Evolutionary conservation across 2,113 vertebrate species (phyloP).

Genomic region (Anolis sagrei): DNA sequence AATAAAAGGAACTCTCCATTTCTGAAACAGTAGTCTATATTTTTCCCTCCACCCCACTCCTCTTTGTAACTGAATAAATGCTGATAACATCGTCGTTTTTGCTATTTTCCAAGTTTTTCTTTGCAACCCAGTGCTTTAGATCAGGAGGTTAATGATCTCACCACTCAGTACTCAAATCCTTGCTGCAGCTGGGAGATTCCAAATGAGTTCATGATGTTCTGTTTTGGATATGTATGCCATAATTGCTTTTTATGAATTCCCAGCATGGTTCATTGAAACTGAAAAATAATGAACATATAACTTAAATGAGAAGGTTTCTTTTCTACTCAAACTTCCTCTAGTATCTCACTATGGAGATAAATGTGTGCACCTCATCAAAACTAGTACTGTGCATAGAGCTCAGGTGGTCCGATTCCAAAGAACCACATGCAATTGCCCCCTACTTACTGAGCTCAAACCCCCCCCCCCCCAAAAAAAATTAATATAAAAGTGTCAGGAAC

Average conservation of each 20-base stretch:
- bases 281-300: neutral
- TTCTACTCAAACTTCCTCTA: neutral
- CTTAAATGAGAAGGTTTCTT: neutral
- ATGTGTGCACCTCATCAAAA: neutral
- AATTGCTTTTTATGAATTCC: neutral
- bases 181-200: neutral
- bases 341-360: neutral
- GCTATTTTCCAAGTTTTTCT: neutral
- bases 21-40: neutral
- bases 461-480: no score
- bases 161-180: neutral
- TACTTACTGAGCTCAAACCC: no score
- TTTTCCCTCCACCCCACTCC: neutral
- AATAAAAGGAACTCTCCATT: neutral
- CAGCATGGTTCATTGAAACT: neutral
- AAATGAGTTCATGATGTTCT: constrained; percentile 1
- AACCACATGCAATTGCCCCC: neutral
- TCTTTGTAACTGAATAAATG: neutral
- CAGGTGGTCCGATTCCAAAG: no score
- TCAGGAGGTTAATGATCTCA: neutral
- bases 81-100: neutral
- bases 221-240: neutral
- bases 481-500: no score
- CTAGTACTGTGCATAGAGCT: neutral
- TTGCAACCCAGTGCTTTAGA: neutral